Conservation (phyloP, 2,888 invertebrate genomes). For the Corbicula japonica region DNA sequence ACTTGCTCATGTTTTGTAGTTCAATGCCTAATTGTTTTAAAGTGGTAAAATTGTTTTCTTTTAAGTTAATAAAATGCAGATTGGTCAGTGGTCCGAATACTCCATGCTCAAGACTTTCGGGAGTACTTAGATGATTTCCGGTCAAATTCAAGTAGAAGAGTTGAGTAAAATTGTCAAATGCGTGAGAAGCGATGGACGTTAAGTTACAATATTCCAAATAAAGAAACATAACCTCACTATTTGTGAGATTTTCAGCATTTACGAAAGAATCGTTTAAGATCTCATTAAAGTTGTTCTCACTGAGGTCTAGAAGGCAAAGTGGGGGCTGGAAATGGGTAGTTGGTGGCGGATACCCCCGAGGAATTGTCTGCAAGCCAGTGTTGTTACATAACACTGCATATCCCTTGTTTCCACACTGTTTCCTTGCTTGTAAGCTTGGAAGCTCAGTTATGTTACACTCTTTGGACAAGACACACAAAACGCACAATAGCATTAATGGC, state of each 20-base stretch:
- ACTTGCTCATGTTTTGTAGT: background rate
- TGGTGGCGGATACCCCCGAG: too few species aligned
- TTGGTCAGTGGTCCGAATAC: conserved; percentile 23
- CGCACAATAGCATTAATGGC: too few species aligned
- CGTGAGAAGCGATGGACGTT: conserved; percentile 15
- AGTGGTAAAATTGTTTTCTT: conserved; percentile 15
- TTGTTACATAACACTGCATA: too few species aligned
- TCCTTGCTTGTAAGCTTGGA: too few species aligned
- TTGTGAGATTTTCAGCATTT: conserved; percentile 9
- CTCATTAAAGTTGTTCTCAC: too few species aligned
- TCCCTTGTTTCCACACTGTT: too few species aligned
- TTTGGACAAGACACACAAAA: too few species aligned
- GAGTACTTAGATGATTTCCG: conserved; percentile 18
- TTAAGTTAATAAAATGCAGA: conserved; percentile 22
- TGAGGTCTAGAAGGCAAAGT: too few species aligned
- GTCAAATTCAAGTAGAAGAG: conserved; percentile 34
- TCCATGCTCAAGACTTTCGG: conserved; percentile 14
- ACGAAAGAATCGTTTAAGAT: too few species aligned
- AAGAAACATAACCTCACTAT: background rate
- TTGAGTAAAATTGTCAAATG: conserved; percentile 17
- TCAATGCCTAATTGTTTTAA: conserved; percentile 21
- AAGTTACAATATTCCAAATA: conserved; percentile 7
- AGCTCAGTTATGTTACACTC: too few species aligned
- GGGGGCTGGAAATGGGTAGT: too few species aligned
- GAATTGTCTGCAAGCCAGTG: too few species aligned